Evolutionary conservation across 2,888 invertebrate genomes (phyloP).

Genomic region (Lapara coniferarum): DNA sequence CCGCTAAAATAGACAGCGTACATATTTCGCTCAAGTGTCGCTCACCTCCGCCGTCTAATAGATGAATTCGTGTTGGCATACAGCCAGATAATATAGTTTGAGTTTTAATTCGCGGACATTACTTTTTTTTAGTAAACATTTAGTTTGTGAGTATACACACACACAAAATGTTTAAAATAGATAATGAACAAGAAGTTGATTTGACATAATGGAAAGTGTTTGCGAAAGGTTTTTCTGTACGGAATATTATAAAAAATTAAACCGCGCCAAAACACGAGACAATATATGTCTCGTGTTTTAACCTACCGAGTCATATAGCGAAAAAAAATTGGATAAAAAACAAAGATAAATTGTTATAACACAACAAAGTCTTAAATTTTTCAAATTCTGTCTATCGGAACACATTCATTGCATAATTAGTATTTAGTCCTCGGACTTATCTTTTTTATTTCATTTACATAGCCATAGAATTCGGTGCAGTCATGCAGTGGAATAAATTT

Average conservation of each 20-base stretch:
- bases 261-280: too few species aligned
- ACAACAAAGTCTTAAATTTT: too few species aligned
- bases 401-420: too few species aligned
- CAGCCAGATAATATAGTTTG: slow-evolving; percentile 69
- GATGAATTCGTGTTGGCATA: slow-evolving; percentile 68
- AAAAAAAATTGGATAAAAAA: too few species aligned
- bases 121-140: neutral
- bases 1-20: slow-evolving; percentile 66
- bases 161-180: neutral
- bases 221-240: too few species aligned
- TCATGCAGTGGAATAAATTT: neutral
- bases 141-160: neutral
- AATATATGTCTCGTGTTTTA: too few species aligned
- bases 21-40: slow-evolving; percentile 65
- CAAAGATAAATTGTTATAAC: too few species aligned
- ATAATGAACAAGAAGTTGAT: neutral
- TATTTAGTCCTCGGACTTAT: neutral
- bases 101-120: slow-evolving; percentile 19
- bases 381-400: too few species aligned
- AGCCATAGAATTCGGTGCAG: neutral
- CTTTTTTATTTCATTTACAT: neutral
- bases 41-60: slow-evolving; percentile 69
- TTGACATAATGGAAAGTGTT: neutral
- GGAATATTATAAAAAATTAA: too few species aligned
- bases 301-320: too few species aligned